phyloP scores from a whole-genome alignment of 2,113 vertebrate species.

The Crotalus helleri region DNA sequence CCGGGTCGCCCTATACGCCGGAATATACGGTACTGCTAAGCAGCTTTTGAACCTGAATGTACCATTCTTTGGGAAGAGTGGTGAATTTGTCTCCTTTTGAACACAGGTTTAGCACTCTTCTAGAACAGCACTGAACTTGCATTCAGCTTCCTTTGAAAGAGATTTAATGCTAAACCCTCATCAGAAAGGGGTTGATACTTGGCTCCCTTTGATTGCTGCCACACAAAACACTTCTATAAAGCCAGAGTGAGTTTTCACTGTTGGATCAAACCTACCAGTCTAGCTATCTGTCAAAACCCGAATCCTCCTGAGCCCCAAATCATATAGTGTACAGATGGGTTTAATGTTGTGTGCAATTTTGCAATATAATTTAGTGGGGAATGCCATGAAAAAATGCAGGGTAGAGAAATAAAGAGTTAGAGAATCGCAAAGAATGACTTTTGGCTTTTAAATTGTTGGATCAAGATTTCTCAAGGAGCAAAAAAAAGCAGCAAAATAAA shows the following conservation, averaged over 20 bases:
- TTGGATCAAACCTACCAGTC: not conserved
- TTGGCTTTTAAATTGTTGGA: not conserved
- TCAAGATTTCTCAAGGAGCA: not conserved
- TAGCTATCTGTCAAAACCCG: not conserved
- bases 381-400: not conserved
- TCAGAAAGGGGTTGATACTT: not conserved
- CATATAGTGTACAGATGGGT: not conserved
- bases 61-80: not conserved
- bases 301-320: not conserved
- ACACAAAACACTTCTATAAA: not conserved
- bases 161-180: not conserved
- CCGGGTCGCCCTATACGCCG: too few relatives aligned
- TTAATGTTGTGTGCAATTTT: not conserved
- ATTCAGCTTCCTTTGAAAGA: not conserved
- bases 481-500: not conserved
- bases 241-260: not conserved
- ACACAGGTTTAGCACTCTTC: not conserved
- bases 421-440: not conserved
- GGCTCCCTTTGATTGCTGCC: not conserved
- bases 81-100: not conserved
- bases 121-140: not conserved
- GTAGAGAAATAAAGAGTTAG: not conserved
- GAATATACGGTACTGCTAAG: not conserved
- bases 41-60: not conserved
- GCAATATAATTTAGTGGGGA: not conserved